phyloP scores from a whole-genome alignment of 2,113 vertebrate genomes.

The Rana temporaria region DNA sequence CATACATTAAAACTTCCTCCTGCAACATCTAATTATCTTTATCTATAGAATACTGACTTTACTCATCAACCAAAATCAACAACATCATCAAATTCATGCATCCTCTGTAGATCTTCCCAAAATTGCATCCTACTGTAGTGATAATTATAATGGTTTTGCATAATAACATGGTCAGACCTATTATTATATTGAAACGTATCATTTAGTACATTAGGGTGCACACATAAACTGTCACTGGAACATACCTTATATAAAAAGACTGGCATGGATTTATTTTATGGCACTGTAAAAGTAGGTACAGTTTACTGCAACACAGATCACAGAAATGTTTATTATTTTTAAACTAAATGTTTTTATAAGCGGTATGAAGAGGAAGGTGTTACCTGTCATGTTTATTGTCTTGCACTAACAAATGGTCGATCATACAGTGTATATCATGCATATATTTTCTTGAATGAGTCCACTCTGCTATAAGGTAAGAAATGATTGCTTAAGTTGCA shows the following conservation, averaged over 20 bases:
- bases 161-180: neutral
- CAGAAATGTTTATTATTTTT: too few relatives aligned
- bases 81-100: neutral
- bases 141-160: slow-evolving; percentile 10
- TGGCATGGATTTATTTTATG: too few relatives aligned
- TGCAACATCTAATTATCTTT: neutral
- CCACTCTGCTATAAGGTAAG: neutral
- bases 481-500: too few relatives aligned
- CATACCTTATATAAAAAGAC: neutral
- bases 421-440: neutral
- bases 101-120: neutral
- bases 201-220: neutral
- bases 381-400: too few relatives aligned
- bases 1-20: neutral
- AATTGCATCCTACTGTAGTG: neutral
- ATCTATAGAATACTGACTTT: too few relatives aligned
- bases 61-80: neutral
- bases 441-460: neutral
- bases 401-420: too few relatives aligned
- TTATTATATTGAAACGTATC: neutral
- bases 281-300: too few relatives aligned
- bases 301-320: too few relatives aligned
- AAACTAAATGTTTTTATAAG: too few relatives aligned
- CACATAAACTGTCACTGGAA: too few relatives aligned
- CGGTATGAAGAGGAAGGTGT: too few relatives aligned